A percentile compares a stretch with the other conserved stretches of the same genome.
Conservation (phyloP, 2,113 vertebrate species). For the Chlorocebus sabaeus region DNA sequence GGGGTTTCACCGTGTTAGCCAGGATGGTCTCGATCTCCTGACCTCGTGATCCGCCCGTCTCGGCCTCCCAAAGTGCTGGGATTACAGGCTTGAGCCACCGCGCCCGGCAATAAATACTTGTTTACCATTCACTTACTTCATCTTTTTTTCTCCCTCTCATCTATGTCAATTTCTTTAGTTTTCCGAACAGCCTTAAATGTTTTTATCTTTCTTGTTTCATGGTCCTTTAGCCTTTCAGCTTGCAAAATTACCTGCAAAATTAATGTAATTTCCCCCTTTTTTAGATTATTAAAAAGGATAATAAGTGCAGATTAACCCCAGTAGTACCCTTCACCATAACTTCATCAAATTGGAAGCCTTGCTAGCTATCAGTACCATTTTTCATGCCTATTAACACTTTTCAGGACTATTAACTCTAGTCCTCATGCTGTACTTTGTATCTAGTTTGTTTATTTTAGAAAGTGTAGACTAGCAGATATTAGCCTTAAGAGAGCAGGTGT, state of each 20-base stretch:
- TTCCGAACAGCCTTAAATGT: not conserved
- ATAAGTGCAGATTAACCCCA: not conserved
- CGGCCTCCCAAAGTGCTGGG: no score
- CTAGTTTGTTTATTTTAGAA: not conserved
- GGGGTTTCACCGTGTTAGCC: no score
- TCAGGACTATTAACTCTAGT: not conserved
- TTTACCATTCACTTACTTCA: not conserved
- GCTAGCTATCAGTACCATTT: not conserved
- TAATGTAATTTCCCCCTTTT: not conserved
- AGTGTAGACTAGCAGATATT: not conserved
- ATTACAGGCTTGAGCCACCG: no score
- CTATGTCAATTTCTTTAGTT: not conserved
- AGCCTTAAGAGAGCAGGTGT: not conserved
- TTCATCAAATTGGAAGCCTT: not conserved
- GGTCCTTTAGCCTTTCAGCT: conserved; percentile 4
- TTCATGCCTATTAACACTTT: not conserved
- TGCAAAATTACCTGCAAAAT: not conserved
- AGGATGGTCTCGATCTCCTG: no score
- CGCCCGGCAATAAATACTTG: not conserved
- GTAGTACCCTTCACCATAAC: not conserved
- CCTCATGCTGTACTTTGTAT: not conserved
- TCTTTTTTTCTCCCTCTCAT: not conserved
- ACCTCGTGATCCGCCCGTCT: no score
- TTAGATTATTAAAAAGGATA: not conserved
- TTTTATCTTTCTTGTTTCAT: conserved; percentile 3